A percentile compares a stretch with the other conserved stretches of the same genome.
Conservation (phyloP, 2,113 vertebrate species). For the Gobius niger region DNA sequence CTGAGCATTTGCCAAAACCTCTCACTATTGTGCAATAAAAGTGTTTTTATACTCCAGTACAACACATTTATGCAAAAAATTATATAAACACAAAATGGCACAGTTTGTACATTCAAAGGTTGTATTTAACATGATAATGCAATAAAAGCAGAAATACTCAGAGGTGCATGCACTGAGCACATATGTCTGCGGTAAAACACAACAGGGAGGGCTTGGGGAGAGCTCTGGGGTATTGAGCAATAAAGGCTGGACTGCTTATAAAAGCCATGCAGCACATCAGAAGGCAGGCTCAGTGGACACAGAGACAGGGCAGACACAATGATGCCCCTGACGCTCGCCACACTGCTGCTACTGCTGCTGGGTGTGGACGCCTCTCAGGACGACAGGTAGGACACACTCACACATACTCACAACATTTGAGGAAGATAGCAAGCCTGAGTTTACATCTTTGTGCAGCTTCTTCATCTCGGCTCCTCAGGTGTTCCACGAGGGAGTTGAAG, state of each 20-base stretch:
- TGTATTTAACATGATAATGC: not conserved
- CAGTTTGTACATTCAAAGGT: not conserved
- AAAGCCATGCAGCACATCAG: conserved; percentile 11
- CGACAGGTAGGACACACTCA: not conserved
- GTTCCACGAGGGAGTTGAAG: conserved; percentile 72
- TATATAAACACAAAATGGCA: not conserved
- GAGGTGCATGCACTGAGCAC: not conserved
- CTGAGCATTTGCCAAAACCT: conserved; percentile 20
- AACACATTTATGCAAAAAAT: not conserved
- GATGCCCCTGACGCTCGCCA: conserved; percentile 13
- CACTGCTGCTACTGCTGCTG: conserved; percentile 37
- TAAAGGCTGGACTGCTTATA: conserved; percentile 27
- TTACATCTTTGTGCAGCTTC: conserved; percentile 58
- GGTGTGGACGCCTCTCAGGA: conserved; percentile 7
- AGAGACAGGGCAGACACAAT: conserved; percentile 37
- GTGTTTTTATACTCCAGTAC: not conserved
- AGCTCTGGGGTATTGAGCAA: conserved; percentile 44
- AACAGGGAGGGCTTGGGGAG: conserved; percentile 17
- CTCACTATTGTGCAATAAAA: conserved; percentile 53
- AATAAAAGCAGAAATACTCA: too few relatives aligned
- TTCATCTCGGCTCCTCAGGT: conserved; percentile 73
- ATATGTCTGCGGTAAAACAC: not conserved
- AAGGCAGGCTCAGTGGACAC: conserved; percentile 21
- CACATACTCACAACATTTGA: not conserved
- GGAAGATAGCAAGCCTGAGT: not conserved